A percentile compares a stretch with the other conserved stretches of the same genome.
phyloP scores from a whole-genome alignment of 2,797 vertebrate genomes.

The Coreius guichenoti region DNA sequence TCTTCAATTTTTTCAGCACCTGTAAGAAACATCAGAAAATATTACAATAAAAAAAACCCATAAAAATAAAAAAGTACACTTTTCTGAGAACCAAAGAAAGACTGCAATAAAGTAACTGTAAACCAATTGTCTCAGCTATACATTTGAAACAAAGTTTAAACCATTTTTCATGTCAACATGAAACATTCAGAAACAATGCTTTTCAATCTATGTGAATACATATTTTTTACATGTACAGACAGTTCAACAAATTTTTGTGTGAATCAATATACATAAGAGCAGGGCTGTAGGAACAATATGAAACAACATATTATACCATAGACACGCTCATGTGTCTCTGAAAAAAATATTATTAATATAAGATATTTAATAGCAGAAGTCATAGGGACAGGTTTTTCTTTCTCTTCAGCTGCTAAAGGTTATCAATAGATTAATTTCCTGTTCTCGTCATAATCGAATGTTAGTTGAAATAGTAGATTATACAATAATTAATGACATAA shows the following conservation, averaged over 20 bases:
- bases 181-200: too few relatives aligned
- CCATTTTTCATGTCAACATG: too few relatives aligned
- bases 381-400: conserved; percentile 19
- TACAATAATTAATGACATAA: neutral
- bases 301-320: neutral
- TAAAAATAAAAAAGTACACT: neutral
- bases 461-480: neutral
- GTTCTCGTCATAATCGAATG: neutral
- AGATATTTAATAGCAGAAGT: neutral
- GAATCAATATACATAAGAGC: neutral
- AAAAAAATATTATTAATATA: neutral
- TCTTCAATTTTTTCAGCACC: conserved; percentile 11
- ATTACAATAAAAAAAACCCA: neutral
- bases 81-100: neutral
- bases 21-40: neutral
- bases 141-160: too few relatives aligned
- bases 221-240: neutral
- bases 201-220: neutral
- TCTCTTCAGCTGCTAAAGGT: neutral
- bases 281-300: neutral
- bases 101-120: neutral
- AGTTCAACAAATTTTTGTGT: neutral
- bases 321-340: neutral
- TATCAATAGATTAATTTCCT: neutral
- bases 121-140: too few relatives aligned